phyloP scores from a whole-genome alignment of 1,140 invertebrate genomes.

The Halotydeus destructor region DNA sequence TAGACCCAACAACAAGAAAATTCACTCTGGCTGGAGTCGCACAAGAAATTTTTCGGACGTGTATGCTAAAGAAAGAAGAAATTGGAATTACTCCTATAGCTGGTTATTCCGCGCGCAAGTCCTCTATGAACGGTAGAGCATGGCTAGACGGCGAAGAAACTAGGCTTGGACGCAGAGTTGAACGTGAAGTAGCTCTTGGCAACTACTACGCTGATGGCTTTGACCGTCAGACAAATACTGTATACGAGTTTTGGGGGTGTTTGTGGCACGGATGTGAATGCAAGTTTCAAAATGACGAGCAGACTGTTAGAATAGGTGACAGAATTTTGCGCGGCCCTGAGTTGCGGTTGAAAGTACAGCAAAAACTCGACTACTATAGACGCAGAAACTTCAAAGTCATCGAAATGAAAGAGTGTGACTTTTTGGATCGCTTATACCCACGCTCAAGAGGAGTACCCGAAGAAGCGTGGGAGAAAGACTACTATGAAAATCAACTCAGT shows the following conservation, averaged over 20 bases:
- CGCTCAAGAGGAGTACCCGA: background rate
- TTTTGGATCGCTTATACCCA: background rate
- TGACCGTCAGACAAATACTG: background rate
- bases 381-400: background rate
- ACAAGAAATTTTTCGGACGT: background rate
- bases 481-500: background rate
- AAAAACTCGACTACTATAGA: background rate
- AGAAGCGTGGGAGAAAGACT: no score
- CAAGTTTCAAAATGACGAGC: background rate
- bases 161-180: background rate
- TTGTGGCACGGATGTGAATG: conserved; percentile 1
- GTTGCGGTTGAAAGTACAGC: no score
- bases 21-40: background rate
- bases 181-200: background rate
- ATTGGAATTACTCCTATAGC: background rate
- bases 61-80: background rate
- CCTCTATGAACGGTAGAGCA: background rate
- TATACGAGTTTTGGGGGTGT: conserved; percentile 6
- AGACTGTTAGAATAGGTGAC: background rate
- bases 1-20: background rate
- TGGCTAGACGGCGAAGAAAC: background rate
- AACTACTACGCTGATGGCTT: conserved; percentile 2
- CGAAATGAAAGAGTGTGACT: conserved; percentile 3
- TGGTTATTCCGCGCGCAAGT: background rate
- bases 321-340: background rate